phyloP scores from a whole-genome alignment of 2,113 vertebrate genomes.

The Rhinolophus ferrumequinum region DNA sequence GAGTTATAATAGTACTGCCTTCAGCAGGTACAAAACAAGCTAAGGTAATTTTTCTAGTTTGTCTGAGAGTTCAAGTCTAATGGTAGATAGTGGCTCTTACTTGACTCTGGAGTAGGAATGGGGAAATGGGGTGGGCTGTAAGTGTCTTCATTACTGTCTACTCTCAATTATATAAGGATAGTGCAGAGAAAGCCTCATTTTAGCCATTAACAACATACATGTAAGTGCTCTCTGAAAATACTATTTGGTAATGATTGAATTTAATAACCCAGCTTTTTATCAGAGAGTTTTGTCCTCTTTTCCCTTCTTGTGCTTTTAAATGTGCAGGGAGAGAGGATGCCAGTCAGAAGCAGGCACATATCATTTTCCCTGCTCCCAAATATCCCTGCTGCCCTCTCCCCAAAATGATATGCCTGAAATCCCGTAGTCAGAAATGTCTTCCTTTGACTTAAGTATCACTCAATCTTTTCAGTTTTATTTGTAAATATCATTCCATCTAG shows the following conservation, averaged over 20 bases:
- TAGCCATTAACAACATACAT: constrained; percentile 69
- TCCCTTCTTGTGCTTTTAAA: constrained; percentile 59
- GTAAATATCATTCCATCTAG: neutral
- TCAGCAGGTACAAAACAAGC: constrained; percentile 46
- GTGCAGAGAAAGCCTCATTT: constrained; percentile 66
- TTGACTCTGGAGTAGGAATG: constrained; percentile 48
- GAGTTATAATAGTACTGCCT: neutral
- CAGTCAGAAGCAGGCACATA: constrained; percentile 12
- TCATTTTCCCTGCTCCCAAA: constrained; percentile 35
- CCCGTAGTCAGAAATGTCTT: neutral
- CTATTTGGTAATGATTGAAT: constrained; percentile 68
- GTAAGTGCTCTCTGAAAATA: constrained; percentile 65
- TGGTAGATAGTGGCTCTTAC: constrained; percentile 50
- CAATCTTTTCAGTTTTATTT: neutral
- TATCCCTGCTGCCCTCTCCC: neutral
- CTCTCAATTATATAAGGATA: constrained; percentile 61
- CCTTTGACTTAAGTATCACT: constrained; percentile 35
- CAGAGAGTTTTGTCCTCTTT: constrained; percentile 48
- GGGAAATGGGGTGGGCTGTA: constrained; percentile 46
- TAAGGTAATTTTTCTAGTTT: constrained; percentile 57
- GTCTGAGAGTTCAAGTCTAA: constrained; percentile 43
- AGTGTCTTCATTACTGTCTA: constrained; percentile 68
- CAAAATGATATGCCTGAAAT: constrained; percentile 11
- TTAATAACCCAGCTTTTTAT: constrained; percentile 74
- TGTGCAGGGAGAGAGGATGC: neutral